Evolutionary conservation across 2,888 invertebrate species (phyloP), one percentile per base, ranked within the genome.

Genomic region (Epinotia ramella): DNA sequence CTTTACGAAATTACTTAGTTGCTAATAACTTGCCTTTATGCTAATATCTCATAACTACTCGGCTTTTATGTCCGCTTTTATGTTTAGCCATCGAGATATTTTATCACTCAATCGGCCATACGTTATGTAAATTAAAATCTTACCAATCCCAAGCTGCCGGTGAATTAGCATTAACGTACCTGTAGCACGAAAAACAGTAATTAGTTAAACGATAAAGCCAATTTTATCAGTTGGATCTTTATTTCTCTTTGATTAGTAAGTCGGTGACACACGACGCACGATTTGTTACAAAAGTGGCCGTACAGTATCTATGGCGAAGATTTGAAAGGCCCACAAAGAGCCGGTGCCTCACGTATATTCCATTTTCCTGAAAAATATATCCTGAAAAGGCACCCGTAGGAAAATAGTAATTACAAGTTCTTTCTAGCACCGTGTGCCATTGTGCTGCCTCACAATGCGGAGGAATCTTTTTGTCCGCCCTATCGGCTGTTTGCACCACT

Each of bases 351-450:
- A 83, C 86, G 87, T 88, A 89, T 89, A 89, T 90, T 87, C 88
- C 86, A 90, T 90, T 92, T 89, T 89, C 87, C 85, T 89, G 90
- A 91, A 93, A 92, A 91, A 92, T 91, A 90, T 87, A 89, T 86
- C 83, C 84, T 90, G 90, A 92, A 92, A 93, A 91, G 91, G 87
- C 87, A 87, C 85, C 83, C 85, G 88, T 89, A 90, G 93, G 92
- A 92, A 93, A 93, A 92, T 92, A 92, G 94, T 94, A 94, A 94
- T 94, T 94, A 94, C 93, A 94, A 93, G 89, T 92, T 91, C 89
- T 87, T 87, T 88, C 90, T 85, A 84, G 85, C 81, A 82, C 81
- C 85, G 86, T 83, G 85, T 81, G 84, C 88, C 84, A 93, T 94
- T 94, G 94, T 94, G 88, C 84, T 78, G 79, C 80, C 77, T 83